Evolutionary conservation across 2,888 invertebrate genomes (phyloP), one percentile per base, ranked within the genome.

Genomic region (Trilocha varians): DNA sequence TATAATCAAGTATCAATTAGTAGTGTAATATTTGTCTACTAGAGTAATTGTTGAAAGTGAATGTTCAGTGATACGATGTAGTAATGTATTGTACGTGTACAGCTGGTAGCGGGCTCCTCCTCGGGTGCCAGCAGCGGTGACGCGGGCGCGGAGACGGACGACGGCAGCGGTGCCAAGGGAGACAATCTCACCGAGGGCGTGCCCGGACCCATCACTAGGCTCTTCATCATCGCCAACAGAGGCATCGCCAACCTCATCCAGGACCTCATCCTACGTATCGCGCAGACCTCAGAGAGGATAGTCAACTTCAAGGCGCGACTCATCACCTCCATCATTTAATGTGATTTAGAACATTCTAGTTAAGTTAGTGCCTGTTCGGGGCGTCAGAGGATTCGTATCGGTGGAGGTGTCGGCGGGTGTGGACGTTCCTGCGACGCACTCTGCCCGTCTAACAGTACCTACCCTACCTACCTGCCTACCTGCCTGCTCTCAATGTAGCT

Each of bases 261-360:
- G 79, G 95, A 95, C 83, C 89, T 95, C 64, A 95, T 95, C 80
- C 89, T 95, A 73, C 94, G 95, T 78, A 88, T 95, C 77, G 95
- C 95, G 45, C 94, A 94, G 79, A 95, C 95, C 72, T 95, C 95
- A 74, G 95, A 95, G 84, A 91, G 93, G 82, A 91, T 95, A 87
- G 95, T 95, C 70, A 95, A 95, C 91, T 95, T 94, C 91, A 95
- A 95, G 88, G 95, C 95, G 75, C 91, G 94, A 87, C 88, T 95
- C 69, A 93, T 95, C 80, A 95, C 95, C 66, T 93, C 95, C 60
- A 91, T 95, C 82, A 95, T 95, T 85, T 95, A 94, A 89, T 51
- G 70, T 58, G 70, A 40, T 62, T 56, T 78, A 75, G 77, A 71
- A 64, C 72, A 78, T 67, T 64, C 40, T 70, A 71, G 66, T 55